A percentile compares a stretch with the other conserved stretches of the same genome.
phyloP scores from a whole-genome alignment of 2,797 vertebrate species.

The Leucoraja ocellata region DNA sequence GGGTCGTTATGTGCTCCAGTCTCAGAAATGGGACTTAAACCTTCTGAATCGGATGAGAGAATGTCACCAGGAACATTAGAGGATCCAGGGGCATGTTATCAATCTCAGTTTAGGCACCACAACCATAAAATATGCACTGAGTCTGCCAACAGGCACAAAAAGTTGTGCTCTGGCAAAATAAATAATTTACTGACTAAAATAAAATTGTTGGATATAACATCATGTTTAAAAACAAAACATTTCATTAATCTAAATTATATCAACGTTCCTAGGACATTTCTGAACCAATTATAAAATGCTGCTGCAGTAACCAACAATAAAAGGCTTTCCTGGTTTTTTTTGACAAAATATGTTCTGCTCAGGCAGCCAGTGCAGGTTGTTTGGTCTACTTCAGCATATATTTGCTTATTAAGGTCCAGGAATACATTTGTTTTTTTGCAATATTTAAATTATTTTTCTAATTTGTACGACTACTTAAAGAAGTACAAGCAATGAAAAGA shows the following conservation, averaged over 20 bases:
- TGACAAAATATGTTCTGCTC: not conserved
- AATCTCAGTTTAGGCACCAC: not conserved
- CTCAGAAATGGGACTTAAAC: not conserved
- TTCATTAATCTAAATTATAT: not conserved
- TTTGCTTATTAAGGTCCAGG: not conserved
- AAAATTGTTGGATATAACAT: constrained; percentile 21
- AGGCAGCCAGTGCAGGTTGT: constrained; percentile 19
- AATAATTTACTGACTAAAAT: not conserved
- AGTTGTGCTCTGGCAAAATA: not conserved
- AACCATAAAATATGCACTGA: not conserved
- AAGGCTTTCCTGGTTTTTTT: constrained; percentile 21
- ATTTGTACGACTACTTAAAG: not conserved
- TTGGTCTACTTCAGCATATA: not conserved
- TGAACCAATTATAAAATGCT: not conserved
- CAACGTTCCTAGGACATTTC: not conserved
- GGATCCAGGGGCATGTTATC: not conserved
- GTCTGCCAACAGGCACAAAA: not conserved
- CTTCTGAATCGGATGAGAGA: not conserved
- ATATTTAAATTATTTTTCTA: not conserved
- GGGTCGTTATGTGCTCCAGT: not conserved
- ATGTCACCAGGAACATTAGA: not conserved
- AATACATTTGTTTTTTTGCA: not conserved
- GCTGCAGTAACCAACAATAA: not conserved
- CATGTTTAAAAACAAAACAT: not conserved
- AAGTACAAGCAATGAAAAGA: not conserved